phyloP scores from a whole-genome alignment of 2,113 vertebrate genomes.

The Ciconia boyciana region DNA sequence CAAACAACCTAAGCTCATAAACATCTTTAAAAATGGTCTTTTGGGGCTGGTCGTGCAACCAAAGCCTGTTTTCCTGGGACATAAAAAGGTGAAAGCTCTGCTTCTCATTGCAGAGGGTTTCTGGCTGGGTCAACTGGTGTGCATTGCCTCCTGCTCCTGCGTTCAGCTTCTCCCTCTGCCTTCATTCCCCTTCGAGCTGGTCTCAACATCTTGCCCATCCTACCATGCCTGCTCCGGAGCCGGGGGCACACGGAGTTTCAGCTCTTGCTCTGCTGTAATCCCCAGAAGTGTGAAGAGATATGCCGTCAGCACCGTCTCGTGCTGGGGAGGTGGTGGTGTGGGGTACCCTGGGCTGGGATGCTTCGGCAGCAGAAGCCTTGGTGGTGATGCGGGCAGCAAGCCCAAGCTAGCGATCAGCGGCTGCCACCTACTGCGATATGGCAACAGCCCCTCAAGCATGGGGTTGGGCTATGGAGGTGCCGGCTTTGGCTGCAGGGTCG shows the following conservation, averaged over 20 bases:
- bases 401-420: neutral
- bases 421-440: neutral
- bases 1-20: conserved; percentile 52
- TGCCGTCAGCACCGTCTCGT: neutral
- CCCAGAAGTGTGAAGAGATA: neutral
- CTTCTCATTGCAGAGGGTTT: neutral
- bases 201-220: conserved; percentile 8
- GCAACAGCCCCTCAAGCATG: neutral
- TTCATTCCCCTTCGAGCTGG: neutral
- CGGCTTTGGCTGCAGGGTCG: conserved; percentile 4
- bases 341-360: neutral
- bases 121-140: accelerated
- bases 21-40: conserved; percentile 6
- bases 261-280: neutral
- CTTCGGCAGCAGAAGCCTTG: conserved; percentile 40
- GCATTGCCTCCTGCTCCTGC: neutral
- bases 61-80: neutral
- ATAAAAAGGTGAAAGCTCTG: conserved; percentile 15
- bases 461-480: neutral
- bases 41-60: neutral
- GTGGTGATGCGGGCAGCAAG: neutral
- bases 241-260: neutral
- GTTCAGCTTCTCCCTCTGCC: neutral
- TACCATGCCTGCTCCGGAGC: neutral
- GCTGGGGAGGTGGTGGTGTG: neutral